Evolutionary conservation across 2,888 invertebrate species (phyloP).

Genomic region (Volucella zonaria): DNA sequence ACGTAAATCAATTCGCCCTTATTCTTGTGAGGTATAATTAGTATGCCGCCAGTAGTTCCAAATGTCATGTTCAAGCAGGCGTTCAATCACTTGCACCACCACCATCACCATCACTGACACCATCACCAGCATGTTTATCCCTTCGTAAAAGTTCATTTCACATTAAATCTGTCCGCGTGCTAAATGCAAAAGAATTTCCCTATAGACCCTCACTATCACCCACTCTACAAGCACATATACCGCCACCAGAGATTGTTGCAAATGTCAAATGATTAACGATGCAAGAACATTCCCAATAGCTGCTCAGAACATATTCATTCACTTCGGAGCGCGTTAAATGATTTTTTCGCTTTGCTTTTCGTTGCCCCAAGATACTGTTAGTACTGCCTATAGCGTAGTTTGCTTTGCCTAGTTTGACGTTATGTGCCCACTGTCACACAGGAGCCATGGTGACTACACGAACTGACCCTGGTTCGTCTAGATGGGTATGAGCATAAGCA

Average conservation of each 20-base stretch:
- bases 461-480: conserved; percentile 52
- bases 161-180: conserved; percentile 64
- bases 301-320: conserved; percentile 29
- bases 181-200: conserved; percentile 48
- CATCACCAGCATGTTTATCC: conserved; percentile 6
- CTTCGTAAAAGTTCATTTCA: conserved; percentile 42
- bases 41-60: conserved; percentile 60
- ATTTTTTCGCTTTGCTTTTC: conserved; percentile 19
- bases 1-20: conserved; percentile 32
- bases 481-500: background rate
- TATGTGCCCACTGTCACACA: conserved; percentile 40
- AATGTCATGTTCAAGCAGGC: conserved; percentile 61
- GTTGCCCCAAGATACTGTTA: conserved; percentile 16
- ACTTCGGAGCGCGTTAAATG: conserved; percentile 53
- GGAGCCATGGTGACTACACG: background rate
- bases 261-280: conserved; percentile 73
- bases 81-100: conserved; percentile 12
- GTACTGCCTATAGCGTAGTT: conserved; percentile 3
- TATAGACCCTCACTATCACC: conserved; percentile 12
- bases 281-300: conserved; percentile 41
- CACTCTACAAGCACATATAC: background rate
- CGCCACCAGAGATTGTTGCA: conserved; percentile 42
- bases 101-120: background rate
- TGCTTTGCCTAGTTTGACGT: conserved; percentile 36
- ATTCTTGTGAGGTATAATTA: conserved; percentile 72